Evolutionary conservation across 2,797 vertebrate genomes (phyloP).

Genomic region (Neopelma chrysocephalum): DNA sequence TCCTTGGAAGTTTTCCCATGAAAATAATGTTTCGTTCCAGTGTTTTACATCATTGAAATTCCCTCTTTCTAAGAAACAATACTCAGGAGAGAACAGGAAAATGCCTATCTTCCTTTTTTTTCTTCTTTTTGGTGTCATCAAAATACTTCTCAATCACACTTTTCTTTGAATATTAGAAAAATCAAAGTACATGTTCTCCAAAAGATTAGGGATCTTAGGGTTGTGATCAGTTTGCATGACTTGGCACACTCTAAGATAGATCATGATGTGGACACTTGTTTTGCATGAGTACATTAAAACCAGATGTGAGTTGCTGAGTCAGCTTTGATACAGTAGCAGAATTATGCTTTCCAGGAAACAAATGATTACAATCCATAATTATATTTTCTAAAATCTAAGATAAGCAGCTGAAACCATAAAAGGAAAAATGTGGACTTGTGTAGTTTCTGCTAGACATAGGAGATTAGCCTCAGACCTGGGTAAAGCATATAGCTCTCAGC

Average conservation of each 20-base stretch:
- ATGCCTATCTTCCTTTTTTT: neutral
- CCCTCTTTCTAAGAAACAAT: neutral
- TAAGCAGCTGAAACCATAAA: neutral
- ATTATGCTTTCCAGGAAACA: constrained; percentile 12
- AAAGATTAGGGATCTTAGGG: neutral
- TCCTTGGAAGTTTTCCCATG: neutral
- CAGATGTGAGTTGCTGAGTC: neutral
- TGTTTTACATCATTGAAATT: neutral
- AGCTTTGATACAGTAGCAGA: constrained; percentile 9
- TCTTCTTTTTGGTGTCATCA: neutral
- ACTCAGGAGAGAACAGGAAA: neutral
- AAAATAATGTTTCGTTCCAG: neutral
- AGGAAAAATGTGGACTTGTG: neutral
- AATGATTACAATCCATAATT: neutral
- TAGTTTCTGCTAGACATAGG: neutral
- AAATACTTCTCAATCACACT: neutral
- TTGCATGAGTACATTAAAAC: neutral
- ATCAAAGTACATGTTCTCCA: neutral
- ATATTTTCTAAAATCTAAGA: constrained; percentile 6
- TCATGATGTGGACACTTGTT: neutral
- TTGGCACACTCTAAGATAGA: neutral
- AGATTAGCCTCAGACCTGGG: neutral
- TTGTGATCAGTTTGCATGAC: neutral
- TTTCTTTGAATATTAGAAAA: neutral
- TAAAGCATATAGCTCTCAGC: neutral